Evolutionary conservation across 2,888 invertebrate genomes (phyloP).

Genomic region (Zaprionus lineosus): DNA sequence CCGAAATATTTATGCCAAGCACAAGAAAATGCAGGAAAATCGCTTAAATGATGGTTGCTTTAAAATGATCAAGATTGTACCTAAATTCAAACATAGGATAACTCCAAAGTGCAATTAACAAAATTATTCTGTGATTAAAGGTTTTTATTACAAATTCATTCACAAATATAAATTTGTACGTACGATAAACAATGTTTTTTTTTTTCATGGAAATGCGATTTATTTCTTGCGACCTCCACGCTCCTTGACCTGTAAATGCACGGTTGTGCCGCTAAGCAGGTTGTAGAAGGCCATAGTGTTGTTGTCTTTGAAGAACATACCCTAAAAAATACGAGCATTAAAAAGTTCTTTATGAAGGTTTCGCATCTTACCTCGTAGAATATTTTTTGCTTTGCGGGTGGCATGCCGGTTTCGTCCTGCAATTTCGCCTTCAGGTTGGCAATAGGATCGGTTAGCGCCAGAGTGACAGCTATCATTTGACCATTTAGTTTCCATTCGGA

Average conservation of each 20-base stretch:
- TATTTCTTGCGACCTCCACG: slow-evolving; percentile 98
- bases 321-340: no score
- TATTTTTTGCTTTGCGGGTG: slow-evolving; percentile 98
- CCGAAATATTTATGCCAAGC: no score
- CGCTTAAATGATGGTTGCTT: no score
- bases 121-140: slow-evolving; percentile 64
- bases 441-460: slow-evolving; percentile 91
- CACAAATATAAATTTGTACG: slow-evolving; percentile 53
- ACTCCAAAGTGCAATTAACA: slow-evolving; percentile 72
- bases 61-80: no score
- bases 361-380: slow-evolving; percentile 94
- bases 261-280: slow-evolving; percentile 90
- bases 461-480: slow-evolving; percentile 90
- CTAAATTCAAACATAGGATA: no score
- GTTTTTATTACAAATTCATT: slow-evolving; percentile 56
- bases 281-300: slow-evolving; percentile 98
- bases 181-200: slow-evolving; percentile 16
- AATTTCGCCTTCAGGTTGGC: slow-evolving; percentile 93
- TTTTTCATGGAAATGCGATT: slow-evolving; percentile 47
- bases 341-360: no score
- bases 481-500: slow-evolving; percentile 98
- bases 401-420: slow-evolving; percentile 93
- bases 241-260: slow-evolving; percentile 97
- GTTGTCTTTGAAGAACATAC: slow-evolving; percentile 98
- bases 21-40: no score